phyloP scores from a whole-genome alignment of 1,140 invertebrate genomes.

The Sycophaga agraensis region DNA sequence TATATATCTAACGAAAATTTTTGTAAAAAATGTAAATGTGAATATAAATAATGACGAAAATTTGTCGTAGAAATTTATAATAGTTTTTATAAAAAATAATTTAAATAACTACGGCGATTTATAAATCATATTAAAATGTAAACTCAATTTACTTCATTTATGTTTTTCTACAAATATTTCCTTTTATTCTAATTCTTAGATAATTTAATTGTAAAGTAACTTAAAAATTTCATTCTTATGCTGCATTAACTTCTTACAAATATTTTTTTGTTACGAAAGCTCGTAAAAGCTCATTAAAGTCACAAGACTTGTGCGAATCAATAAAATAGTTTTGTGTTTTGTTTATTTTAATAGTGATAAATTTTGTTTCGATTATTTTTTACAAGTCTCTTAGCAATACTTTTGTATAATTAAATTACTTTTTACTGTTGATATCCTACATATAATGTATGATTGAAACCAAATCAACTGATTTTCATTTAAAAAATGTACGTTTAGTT shows the following conservation, averaged over 20 bases:
- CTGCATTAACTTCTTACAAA: neutral
- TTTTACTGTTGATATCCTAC: neutral
- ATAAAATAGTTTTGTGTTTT: slow-evolving; percentile 11
- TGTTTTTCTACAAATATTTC: no score
- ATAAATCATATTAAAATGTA: no score
- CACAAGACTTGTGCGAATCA: slow-evolving; percentile 22
- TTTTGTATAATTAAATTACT: neutral
- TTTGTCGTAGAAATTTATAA: no score
- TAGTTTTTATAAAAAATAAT: no score
- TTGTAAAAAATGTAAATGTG: no score
- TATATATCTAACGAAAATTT: no score
- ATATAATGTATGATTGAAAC: neutral
- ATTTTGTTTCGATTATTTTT: neutral
- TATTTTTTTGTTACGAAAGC: neutral
- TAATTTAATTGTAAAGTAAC: no score
- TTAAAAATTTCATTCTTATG: neutral
- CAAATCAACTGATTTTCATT: slow-evolving; percentile 9
- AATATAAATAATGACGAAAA: no score
- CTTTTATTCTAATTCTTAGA: no score
- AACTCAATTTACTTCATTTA: no score
- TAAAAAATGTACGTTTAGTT: neutral
- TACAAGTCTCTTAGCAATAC: neutral
- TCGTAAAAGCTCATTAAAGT: slow-evolving; percentile 15
- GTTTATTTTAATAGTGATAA: slow-evolving; percentile 9
- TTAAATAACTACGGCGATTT: no score